phyloP scores from a whole-genome alignment of 2,113 vertebrate species.

The Stercorarius parasiticus region DNA sequence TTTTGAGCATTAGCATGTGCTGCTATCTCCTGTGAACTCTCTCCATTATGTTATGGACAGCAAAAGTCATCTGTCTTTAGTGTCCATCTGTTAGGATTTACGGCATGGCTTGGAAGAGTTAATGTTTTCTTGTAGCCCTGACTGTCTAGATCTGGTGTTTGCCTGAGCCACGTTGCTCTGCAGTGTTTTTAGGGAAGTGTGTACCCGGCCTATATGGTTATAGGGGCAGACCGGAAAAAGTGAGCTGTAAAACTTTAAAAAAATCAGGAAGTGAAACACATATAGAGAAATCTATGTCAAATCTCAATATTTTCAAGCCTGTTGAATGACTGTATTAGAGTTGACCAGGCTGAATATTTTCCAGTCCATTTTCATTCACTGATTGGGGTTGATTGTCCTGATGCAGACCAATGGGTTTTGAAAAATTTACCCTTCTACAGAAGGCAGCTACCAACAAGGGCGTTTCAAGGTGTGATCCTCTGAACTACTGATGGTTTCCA shows the following conservation, averaged over 20 bases:
- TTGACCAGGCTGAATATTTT: background rate
- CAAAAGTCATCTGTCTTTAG: background rate
- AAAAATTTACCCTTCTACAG: background rate
- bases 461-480: background rate
- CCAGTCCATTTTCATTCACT: background rate
- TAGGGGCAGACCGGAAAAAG: background rate
- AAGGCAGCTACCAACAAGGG: background rate
- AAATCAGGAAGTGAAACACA: background rate
- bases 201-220: background rate
- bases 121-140: background rate
- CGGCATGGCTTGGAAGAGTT: background rate
- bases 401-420: background rate
- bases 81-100: background rate
- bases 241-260: background rate
- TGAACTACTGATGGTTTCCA: background rate
- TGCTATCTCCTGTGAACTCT: background rate
- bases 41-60: background rate
- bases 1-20: background rate
- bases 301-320: background rate
- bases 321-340: fast-evolving
- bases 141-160: background rate
- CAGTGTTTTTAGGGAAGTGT: background rate
- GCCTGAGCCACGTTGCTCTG: background rate
- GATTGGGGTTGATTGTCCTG: background rate
- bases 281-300: background rate